A percentile compares a stretch with the other conserved stretches of the same genome.
Conservation (phyloP, 2,113 vertebrate genomes). For the Pachyramphus minor region DNA sequence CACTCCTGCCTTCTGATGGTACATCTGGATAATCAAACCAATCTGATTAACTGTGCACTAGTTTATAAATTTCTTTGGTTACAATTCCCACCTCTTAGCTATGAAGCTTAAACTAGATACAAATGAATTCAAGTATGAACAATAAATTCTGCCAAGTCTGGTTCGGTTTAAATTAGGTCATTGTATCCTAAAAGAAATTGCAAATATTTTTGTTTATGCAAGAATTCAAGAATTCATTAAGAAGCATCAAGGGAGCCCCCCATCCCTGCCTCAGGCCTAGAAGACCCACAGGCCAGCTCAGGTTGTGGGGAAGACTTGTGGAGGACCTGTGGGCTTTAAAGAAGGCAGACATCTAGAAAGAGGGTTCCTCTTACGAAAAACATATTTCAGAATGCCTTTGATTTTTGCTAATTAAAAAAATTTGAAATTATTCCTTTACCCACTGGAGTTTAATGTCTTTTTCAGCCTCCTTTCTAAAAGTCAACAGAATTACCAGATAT, state of each 20-base stretch:
- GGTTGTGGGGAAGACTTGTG: not conserved
- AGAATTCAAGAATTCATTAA: not conserved
- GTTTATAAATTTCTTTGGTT: not conserved
- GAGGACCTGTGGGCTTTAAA: not conserved
- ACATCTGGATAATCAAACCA: not conserved
- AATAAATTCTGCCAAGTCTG: not conserved
- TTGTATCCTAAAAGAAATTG: not conserved
- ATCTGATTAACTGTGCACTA: not conserved
- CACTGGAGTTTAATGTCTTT: not conserved
- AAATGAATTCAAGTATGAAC: not conserved
- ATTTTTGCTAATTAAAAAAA: not conserved
- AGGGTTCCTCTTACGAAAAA: not conserved
- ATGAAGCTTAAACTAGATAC: not conserved
- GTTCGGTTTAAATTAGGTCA: not conserved
- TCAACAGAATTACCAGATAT: not conserved
- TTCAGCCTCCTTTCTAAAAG: not conserved
- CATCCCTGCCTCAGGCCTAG: not conserved
- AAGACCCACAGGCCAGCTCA: not conserved
- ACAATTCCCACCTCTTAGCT: not conserved
- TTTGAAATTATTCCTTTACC: not conserved
- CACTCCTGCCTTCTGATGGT: not conserved
- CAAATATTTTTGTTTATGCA: not conserved
- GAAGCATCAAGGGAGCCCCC: not conserved
- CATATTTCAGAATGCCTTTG: not conserved
- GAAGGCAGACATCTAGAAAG: not conserved